These are phyloP conservation scores for Taurulus bubalis DNA, from an alignment of 2,113 vertebrate genomes.

Conservation along the genomic window DNA sequence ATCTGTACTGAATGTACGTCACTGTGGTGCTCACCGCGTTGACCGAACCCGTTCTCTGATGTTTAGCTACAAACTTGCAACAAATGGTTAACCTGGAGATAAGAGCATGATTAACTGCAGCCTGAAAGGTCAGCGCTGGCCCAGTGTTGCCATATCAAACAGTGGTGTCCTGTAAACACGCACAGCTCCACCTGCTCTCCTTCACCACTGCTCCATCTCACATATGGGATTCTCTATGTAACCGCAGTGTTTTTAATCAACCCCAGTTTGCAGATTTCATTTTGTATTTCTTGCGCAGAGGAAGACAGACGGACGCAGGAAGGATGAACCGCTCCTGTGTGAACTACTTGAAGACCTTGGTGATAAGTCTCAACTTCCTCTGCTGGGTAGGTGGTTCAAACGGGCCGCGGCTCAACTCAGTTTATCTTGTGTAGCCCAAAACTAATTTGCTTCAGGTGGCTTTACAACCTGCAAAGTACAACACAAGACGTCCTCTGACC, in stretches of 20 bases:
- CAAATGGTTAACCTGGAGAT: constrained; percentile 34
- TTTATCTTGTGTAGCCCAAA: background rate
- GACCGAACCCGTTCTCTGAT: background rate
- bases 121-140: constrained; percentile 19
- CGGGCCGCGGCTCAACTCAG: background rate
- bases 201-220: background rate
- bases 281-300: background rate
- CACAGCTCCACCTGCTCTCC: background rate
- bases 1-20: background rate
- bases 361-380: constrained; percentile 68
- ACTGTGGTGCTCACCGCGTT: background rate
- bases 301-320: background rate
- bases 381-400: constrained; percentile 71
- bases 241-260: background rate
- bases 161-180: constrained; percentile 68
- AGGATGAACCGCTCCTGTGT: constrained; percentile 70
- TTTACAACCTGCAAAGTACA: too few relatives aligned
- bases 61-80: constrained; percentile 5
- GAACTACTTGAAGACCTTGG: constrained; percentile 54
- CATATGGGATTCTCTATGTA: background rate
- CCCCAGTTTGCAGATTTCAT: background rate
- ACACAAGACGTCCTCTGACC: background rate
- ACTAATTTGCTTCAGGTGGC: too few relatives aligned
- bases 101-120: constrained; percentile 43
- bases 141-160: constrained; percentile 75